Conservation (phyloP, 2,888 invertebrate species). For the Aethes cnicana region DNA sequence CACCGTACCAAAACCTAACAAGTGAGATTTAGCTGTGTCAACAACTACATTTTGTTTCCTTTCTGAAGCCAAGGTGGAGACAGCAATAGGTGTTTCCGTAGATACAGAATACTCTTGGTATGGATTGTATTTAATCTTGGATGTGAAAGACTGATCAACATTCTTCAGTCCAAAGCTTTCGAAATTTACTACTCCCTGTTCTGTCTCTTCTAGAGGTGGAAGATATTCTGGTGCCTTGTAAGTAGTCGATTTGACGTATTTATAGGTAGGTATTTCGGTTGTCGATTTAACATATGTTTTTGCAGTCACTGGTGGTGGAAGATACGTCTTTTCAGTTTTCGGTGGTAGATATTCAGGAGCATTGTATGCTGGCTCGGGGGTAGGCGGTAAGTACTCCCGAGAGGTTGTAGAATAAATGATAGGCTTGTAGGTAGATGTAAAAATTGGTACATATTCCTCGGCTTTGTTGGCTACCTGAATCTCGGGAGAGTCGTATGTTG, state of each 20-base stretch:
- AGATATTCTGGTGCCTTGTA: conserved; percentile 54
- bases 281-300: conserved; percentile 54
- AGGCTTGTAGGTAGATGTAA: conserved; percentile 58
- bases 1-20: conserved; percentile 72
- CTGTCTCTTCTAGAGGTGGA: conserved; percentile 45
- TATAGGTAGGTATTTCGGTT: conserved; percentile 50
- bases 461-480: conserved; percentile 66
- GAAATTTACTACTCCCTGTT: conserved; percentile 43
- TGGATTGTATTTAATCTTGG: conserved; percentile 51
- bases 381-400: conserved; percentile 38
- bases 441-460: conserved; percentile 61
- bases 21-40: conserved; percentile 67
- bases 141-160: conserved; percentile 37
- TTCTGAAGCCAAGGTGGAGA: conserved; percentile 44
- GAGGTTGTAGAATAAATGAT: conserved; percentile 51
- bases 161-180: conserved; percentile 52
- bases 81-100: conserved; percentile 39
- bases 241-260: conserved; percentile 52
- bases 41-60: conserved; percentile 72
- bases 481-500: conserved; percentile 62
- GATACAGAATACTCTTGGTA: conserved; percentile 49
- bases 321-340: conserved; percentile 40
- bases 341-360: conserved; percentile 47
- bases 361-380: conserved; percentile 45
- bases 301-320: conserved; percentile 44